phyloP scores from a whole-genome alignment of 2,113 vertebrate species.

The Nestor notabilis region DNA sequence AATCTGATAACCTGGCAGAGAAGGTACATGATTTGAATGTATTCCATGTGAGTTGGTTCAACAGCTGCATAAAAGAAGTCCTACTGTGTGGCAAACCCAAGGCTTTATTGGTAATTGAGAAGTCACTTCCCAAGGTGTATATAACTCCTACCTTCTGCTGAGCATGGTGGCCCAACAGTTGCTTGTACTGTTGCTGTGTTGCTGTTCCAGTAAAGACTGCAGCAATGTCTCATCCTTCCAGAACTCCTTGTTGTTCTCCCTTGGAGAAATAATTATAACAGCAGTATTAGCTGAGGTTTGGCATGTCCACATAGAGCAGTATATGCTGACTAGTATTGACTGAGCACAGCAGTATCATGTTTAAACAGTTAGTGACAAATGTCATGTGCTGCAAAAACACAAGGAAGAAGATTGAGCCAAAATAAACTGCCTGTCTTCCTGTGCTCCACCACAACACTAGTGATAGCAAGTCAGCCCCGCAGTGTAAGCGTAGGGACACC shows the following conservation, averaged over 20 bases:
- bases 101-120: not conserved
- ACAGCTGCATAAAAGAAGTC: not conserved
- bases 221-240: not conserved
- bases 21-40: not conserved
- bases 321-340: not conserved
- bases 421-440: not conserved
- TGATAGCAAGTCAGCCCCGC: not conserved
- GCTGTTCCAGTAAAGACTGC: not conserved
- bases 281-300: not conserved
- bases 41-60: not conserved
- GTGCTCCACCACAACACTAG: not conserved
- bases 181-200: not conserved
- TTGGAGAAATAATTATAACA: not conserved
- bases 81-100: not conserved
- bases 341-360: not conserved
- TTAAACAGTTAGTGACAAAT: constrained; percentile 10
- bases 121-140: not conserved
- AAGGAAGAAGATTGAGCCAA: not conserved
- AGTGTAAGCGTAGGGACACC: not conserved
- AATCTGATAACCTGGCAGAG: not conserved
- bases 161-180: not conserved
- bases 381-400: not conserved
- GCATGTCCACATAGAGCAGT: not conserved
- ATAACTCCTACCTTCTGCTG: not conserved
- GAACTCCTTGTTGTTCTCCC: not conserved